phyloP scores from a whole-genome alignment of 2,113 vertebrate genomes.

The Gambusia holbrooki region DNA sequence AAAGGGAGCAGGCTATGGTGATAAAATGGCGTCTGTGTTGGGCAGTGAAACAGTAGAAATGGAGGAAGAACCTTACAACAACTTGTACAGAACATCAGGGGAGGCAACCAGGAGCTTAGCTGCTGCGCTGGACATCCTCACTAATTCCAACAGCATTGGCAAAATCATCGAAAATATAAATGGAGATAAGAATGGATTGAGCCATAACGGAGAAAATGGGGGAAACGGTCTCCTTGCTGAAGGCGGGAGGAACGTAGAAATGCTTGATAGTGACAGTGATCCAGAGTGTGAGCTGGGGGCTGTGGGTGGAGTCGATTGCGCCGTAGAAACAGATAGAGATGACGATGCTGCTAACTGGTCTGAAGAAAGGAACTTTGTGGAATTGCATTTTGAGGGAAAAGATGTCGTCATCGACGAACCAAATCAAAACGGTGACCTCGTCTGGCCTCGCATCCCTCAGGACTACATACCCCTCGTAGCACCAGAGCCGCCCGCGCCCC shows the following conservation, averaged over 20 bases:
- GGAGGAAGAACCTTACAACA: slow-evolving; percentile 88
- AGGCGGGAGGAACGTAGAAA: slow-evolving; percentile 74
- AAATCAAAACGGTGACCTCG: slow-evolving; percentile 78
- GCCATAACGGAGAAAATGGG: slow-evolving; percentile 68
- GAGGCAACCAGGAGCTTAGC: slow-evolving; percentile 92
- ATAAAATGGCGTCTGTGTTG: slow-evolving; percentile 80
- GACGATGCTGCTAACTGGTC: slow-evolving; percentile 66
- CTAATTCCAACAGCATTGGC: slow-evolving; percentile 87
- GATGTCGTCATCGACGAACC: slow-evolving; percentile 73
- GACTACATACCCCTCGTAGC: slow-evolving; percentile 78
- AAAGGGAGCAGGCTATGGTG: slow-evolving; percentile 77
- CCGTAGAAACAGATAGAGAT: slow-evolving; percentile 47
- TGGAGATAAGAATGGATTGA: slow-evolving; percentile 77
- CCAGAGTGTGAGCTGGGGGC: slow-evolving; percentile 87
- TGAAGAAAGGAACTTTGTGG: slow-evolving; percentile 84
- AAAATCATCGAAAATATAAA: slow-evolving; percentile 83
- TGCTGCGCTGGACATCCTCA: slow-evolving; percentile 91
- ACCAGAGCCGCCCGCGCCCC: slow-evolving; percentile 71
- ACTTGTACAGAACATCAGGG: slow-evolving; percentile 88
- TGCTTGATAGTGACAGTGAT: slow-evolving; percentile 79
- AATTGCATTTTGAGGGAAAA: slow-evolving; percentile 80
- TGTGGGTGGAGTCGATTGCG: slow-evolving; percentile 84
- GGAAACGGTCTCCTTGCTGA: slow-evolving; percentile 69
- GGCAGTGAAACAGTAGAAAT: slow-evolving; percentile 84
- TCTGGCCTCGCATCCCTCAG: slow-evolving; percentile 76